Evolutionary conservation across 37 sponge, comb jelly and placozoan species (phyloP).

Genomic region (Tethya wilhelma): DNA sequence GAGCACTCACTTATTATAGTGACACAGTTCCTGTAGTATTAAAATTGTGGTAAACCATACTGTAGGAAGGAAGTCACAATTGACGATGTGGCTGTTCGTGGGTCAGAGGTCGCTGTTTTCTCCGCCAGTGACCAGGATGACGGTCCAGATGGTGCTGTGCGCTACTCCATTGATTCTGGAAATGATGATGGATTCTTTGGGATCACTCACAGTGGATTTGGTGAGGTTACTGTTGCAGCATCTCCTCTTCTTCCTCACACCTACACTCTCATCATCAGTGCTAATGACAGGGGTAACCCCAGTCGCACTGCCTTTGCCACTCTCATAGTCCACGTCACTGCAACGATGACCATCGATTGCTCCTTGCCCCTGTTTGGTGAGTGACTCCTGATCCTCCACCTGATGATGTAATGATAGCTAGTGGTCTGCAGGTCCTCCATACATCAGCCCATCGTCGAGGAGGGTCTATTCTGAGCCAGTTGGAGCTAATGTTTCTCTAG

Average conservation of each 20-base stretch:
- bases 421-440: constrained; percentile 21
- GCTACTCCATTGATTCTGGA: constrained; percentile 50
- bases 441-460: neutral
- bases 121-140: constrained; percentile 51
- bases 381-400: neutral
- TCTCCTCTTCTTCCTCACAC: constrained; percentile 32
- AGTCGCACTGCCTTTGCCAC: constrained; percentile 13
- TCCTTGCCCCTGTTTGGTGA: constrained; percentile 5
- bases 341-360: constrained; percentile 40
- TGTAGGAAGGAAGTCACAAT: neutral
- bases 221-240: constrained; percentile 1
- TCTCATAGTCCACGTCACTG: constrained; percentile 34
- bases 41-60: no score
- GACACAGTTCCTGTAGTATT: no score
- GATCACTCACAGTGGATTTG: constrained; percentile 3
- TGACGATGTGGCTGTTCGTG: constrained; percentile 6
- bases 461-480: neutral
- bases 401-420: neutral
- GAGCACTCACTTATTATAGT: no score
- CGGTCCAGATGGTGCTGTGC: constrained; percentile 32
- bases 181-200: constrained; percentile 48
- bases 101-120: constrained; percentile 9
- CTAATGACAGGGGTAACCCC: constrained; percentile 38
- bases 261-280: constrained; percentile 37
- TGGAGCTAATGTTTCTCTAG: constrained; percentile 21